Conservation (phyloP, 2,888 invertebrate species). For the Mystacides longicornis region DNA sequence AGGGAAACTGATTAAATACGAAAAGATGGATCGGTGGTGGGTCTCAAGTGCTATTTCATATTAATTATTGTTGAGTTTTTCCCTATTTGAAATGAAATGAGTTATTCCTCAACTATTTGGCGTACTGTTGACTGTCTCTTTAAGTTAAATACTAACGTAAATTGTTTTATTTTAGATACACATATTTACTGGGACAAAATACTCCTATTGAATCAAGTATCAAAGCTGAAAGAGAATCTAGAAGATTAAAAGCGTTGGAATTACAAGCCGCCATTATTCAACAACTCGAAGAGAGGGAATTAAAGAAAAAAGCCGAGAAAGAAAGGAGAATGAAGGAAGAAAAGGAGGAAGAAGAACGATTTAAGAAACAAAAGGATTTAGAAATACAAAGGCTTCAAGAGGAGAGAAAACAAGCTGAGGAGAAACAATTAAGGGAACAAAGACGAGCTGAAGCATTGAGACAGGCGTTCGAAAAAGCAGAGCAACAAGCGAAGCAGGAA, state of each 20-base stretch:
- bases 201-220: constrained; percentile 73
- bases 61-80: too few relatives aligned
- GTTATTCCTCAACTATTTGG: too few relatives aligned
- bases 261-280: constrained; percentile 79
- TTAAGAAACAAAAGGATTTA: constrained; percentile 65
- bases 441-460: constrained; percentile 68
- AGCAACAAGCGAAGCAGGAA: constrained; percentile 62
- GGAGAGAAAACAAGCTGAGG: constrained; percentile 58
- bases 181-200: constrained; percentile 80
- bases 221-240: constrained; percentile 72
- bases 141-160: neutral
- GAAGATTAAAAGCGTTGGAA: constrained; percentile 74
- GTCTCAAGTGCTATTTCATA: too few relatives aligned
- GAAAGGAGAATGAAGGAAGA: constrained; percentile 71
- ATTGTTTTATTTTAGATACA: constrained; percentile 39
- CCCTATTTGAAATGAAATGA: too few relatives aligned
- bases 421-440: constrained; percentile 64
- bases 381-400: constrained; percentile 62
- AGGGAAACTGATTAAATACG: too few relatives aligned
- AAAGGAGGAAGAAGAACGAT: constrained; percentile 68
- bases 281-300: constrained; percentile 78
- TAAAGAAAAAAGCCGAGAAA: constrained; percentile 65
- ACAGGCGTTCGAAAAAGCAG: constrained; percentile 71
- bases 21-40: too few relatives aligned
- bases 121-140: too few relatives aligned